Base-by-base conservation (phyloP, 2,113 vertebrate genomes). In the Phyllostomus hastatus region DNA sequence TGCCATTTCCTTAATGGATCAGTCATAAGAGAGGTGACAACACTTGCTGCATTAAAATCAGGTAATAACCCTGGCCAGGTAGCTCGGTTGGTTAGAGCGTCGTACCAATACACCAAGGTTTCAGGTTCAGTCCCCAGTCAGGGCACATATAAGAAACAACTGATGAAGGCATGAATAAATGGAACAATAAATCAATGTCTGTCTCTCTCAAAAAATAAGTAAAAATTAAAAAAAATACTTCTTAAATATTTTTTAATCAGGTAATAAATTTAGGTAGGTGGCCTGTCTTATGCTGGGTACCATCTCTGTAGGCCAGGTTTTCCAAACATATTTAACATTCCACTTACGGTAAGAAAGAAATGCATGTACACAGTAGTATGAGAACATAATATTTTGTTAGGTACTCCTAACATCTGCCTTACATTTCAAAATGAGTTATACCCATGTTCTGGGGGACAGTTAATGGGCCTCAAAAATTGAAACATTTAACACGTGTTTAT, bases 351-450 rank as follows among this genome's bases (percentile, higher is more conserved):
- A 57, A 92, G 72, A 85, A 86, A 89, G 88, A 94, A 90, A 35
- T 59, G 69, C n/a, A 82, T 31, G 48, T 7, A 43, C 35, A 59
- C 48, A 46, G 24, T 52, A 75, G 31, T 48, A 59, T 90, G 57
- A 31, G 81, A 96, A 67, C 10, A 82, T 90, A 48, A 64, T 72
- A 22, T 90, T 80, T 20, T 87, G 15, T 79, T 83, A 70, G 35
- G 20, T 92, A 84, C 61, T 82, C 57, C 24, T 8, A 48, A 93
- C 89, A 85, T 46, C 89, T 89, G 67, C n/a, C 59, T 80, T 89
- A 79, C 80, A 50, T 86, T 89, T 90, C 54, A 35, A 95, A 92
- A 90, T 57, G 90, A 84, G 64, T 67, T 91, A 75, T 94, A 92
- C 22, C 19, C 8, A 64, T 90, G 67, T 75, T 86, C 61, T 95